Evolutionary conservation across 1,140 invertebrate species (phyloP).

Genomic region (Orchesella cincta): DNA sequence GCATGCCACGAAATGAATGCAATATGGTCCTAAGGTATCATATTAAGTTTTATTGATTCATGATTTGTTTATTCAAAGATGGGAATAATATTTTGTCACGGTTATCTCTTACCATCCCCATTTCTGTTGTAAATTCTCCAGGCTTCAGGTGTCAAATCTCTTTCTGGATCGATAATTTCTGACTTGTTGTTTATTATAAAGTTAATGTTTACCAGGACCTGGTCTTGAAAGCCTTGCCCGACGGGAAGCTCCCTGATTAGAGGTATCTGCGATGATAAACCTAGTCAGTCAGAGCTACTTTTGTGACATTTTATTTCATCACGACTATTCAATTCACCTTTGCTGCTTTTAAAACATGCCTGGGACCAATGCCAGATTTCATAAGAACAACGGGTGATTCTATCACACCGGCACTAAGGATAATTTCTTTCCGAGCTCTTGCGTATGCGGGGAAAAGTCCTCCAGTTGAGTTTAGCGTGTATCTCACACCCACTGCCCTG

Average conservation of each 20-base stretch:
- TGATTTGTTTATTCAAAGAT: background rate
- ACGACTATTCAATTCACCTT: too few species aligned
- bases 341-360: background rate
- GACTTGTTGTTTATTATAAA: slow-evolving; percentile 13
- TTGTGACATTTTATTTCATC: too few species aligned
- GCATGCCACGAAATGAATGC: background rate
- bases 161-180: background rate
- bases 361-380: background rate
- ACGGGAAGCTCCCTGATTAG: slow-evolving; percentile 1
- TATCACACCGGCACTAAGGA: background rate
- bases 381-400: background rate
- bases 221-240: background rate
- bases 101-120: background rate
- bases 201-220: background rate
- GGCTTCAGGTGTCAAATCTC: background rate
- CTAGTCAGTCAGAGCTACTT: too few species aligned
- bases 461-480: background rate
- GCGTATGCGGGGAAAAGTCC: too few species aligned
- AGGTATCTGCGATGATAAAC: background rate
- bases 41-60: too few species aligned
- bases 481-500: background rate
- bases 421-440: background rate
- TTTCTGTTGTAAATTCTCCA: background rate
- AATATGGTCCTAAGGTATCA: slow-evolving; percentile 8
- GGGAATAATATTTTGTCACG: background rate